Evolutionary conservation across 2,888 invertebrate species (phyloP), one percentile per base, ranked within the genome.

Genomic region (Polydrusus cervinus): DNA sequence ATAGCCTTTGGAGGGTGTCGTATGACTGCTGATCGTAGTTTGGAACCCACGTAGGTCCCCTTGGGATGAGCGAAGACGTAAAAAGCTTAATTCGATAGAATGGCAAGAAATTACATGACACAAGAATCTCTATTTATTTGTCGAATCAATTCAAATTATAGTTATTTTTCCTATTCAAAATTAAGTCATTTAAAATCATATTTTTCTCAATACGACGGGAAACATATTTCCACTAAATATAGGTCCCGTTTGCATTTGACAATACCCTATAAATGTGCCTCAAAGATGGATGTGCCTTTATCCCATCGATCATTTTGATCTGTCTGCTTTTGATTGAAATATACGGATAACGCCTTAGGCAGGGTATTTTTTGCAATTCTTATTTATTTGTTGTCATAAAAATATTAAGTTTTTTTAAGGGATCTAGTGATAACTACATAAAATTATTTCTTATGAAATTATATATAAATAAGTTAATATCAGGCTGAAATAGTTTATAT

Each of bases 241-340:
- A 8, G 18, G 14, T 16, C 78, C 75, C 75, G 76, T 79, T 80
- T 84, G 83, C 79, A 80, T 80, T 81, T 84, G 84, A 84, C 84
- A 84, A 82, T 82, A 78, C 79, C 78, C 79, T 82, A 83, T 81
- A 83, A 83, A 84, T 83, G 82, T 80, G 81, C 80, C 80, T 79
- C 80, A 77, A 82, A 85, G 85, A 85, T 85, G 82, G 83, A 85
- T 85, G 84, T 83, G 79, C 80, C 79, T 81, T 81, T 80, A 80
- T 82, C 79, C 82, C 83, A 85, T 85, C 84, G 83, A 85, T 85
- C 85, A 85, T 84, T 82, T 82, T 76, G 82, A 82, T 83, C 83
- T 83, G 83, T 81, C 84, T 85, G 85, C 81, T 79, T 79, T 78
- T 84, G 85, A 85, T 83, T 82, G 83, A 74, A 79, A 80, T 69